A percentile compares a stretch with the other conserved stretches of the same genome.
phyloP scores from a whole-genome alignment of 2,888 invertebrate species.

The Drosophila greeni region DNA sequence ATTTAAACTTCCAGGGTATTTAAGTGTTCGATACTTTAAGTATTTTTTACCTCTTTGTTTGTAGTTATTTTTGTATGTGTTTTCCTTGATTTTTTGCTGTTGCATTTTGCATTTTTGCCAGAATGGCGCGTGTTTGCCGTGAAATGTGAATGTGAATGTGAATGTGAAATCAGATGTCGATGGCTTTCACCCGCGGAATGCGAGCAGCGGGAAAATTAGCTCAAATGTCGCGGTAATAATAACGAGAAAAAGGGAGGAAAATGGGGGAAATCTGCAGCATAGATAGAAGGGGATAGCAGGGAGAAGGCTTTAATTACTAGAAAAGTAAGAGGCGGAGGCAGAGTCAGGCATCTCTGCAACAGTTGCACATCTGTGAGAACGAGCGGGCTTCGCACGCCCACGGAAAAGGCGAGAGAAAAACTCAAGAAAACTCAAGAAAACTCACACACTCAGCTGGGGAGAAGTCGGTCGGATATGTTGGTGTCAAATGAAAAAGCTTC shows the following conservation, averaged over 20 bases:
- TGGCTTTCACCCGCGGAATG: slow-evolving; percentile 69
- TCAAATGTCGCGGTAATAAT: slow-evolving; percentile 51
- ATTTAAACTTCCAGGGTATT: neutral
- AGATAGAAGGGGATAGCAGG: slow-evolving; percentile 5
- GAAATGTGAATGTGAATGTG: slow-evolving; percentile 16
- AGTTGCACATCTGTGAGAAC: slow-evolving; percentile 46
- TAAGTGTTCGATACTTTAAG: neutral
- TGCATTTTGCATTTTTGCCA: slow-evolving; percentile 32
- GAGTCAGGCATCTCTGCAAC: slow-evolving; percentile 18
- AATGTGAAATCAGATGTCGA: slow-evolving; percentile 31
- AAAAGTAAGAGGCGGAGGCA: slow-evolving; percentile 49
- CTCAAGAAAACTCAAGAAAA: neutral
- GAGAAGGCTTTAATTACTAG: slow-evolving; percentile 61
- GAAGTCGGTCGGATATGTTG: slow-evolving; percentile 1
- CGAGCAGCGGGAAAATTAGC: slow-evolving; percentile 65
- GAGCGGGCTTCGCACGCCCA: slow-evolving; percentile 52
- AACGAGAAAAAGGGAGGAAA: slow-evolving; percentile 1
- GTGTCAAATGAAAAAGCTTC: slow-evolving; percentile 38
- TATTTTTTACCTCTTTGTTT: neutral
- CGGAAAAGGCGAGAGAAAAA: slow-evolving; percentile 18
- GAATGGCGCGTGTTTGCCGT: slow-evolving; percentile 24
- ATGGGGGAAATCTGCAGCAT: slow-evolving; percentile 50
- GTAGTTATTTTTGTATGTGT: slow-evolving; percentile 15
- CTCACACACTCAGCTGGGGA: neutral
- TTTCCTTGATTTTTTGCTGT: neutral